Percentiles rank a stretch among this genome's conserved stretches.
Evolutionary conservation across 2,888 invertebrate species (phyloP).

Genomic region (Trilocha varians): DNA sequence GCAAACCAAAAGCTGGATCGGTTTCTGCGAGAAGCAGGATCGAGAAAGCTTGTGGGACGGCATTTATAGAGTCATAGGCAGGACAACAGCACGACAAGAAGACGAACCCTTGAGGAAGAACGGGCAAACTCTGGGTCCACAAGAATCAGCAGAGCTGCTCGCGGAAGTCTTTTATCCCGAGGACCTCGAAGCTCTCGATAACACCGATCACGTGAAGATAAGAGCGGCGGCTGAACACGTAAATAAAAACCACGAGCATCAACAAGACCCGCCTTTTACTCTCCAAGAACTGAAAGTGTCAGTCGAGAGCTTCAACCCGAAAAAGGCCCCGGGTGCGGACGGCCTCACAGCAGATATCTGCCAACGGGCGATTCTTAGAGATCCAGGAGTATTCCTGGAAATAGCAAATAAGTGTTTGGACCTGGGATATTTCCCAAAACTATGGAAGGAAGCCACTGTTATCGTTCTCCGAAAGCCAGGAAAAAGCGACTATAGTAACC

Average conservation of each 20-base stretch:
- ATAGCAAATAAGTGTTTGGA: not conserved
- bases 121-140: not conserved
- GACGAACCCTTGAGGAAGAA: constrained; percentile 1
- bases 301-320: constrained; percentile 5
- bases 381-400: not conserved
- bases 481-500: constrained; percentile 1
- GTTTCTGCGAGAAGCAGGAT: constrained; percentile 10
- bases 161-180: constrained; percentile 4
- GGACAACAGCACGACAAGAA: not conserved
- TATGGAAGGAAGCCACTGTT: constrained; percentile 7
- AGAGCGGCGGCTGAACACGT: not conserved
- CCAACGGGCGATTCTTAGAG: not conserved
- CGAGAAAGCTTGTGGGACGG: constrained; percentile 13
- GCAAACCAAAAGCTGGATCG: constrained; percentile 8
- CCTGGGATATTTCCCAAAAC: constrained; percentile 2
- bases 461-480: constrained; percentile 5
- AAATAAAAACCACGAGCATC: not conserved
- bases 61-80: constrained; percentile 3
- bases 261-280: constrained; percentile 9
- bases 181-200: not conserved
- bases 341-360: constrained; percentile 16
- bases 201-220: not conserved
- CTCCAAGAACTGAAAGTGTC: constrained; percentile 5
- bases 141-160: not conserved
- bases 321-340: constrained; percentile 15